Base-by-base conservation (phyloP, 2,888 invertebrate species). In the Holacanthella duospinosa region DNA sequence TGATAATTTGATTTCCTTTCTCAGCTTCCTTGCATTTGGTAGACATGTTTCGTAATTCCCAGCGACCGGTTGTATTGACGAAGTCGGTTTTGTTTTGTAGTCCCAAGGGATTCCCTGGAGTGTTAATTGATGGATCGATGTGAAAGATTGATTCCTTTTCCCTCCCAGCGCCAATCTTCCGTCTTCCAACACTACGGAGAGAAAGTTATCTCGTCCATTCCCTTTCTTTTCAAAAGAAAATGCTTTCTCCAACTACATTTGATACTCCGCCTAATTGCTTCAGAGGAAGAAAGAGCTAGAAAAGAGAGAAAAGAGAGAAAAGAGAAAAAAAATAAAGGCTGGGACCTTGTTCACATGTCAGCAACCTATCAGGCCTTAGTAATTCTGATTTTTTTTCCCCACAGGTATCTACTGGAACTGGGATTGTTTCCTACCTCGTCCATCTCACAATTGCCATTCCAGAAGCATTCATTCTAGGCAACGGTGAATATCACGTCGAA, bases 401-500 rank as follows among this genome's bases (percentile, higher is more conserved):
- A 1, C 74, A 78, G 78, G 77, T 78, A 36, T 76, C 78, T 2
- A 78, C 78, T 2, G 77, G 77, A n/a, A 73, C 74, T 24, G 78
- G 78, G 29, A 76, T 76, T n/a, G 75, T 77, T 36, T 77, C 78
- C 19, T 77, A 78, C 66, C 74, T 77, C 63, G 77, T 76, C 66
- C 76, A 76, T 66, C 73, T 78, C 62, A 74, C 75, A 63, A 76
- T 78, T n/a, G 76, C 77, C 43, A 76, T 77, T 3, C 78, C 78
- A 0, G 75, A 77, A 29, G 78, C 78, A 29, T 76, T 75, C 66
- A 78, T 78, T 61, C 70, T 77, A 55, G 78, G 78, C 29, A 77
- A 75, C 59, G 77, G 76, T 24, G 78, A 78, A 69, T 77, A 78
- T 71, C 78, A 78, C 71, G 77, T 78, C 26, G 77, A 78, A 55